These are phyloP conservation scores for Rhadina sibilatrix DNA, from an alignment of 2,113 vertebrate species.

Conservation along the genomic window DNA sequence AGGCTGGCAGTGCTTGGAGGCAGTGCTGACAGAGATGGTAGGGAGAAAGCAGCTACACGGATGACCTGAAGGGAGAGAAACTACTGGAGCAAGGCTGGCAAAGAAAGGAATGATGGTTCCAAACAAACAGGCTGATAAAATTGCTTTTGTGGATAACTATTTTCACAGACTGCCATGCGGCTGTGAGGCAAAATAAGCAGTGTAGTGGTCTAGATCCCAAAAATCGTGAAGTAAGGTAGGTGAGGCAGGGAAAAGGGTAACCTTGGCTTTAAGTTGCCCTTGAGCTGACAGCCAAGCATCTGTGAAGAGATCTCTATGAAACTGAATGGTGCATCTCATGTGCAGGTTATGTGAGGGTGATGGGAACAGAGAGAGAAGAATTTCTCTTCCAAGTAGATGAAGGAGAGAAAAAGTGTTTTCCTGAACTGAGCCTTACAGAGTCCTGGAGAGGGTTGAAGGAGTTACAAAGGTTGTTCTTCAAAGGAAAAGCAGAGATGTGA, in stretches of 20 bases:
- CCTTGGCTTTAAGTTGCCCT: not conserved
- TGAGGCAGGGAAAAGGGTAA: not conserved
- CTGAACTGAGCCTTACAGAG: not conserved
- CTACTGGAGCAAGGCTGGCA: not conserved
- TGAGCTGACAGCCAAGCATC: not conserved
- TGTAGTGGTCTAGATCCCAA: not conserved
- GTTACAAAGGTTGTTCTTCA: not conserved
- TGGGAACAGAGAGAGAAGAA: not conserved
- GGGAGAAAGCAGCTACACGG: not conserved
- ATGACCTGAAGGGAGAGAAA: not conserved
- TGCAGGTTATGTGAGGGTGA: not conserved
- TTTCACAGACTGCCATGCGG: not conserved
- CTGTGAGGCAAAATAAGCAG: not conserved
- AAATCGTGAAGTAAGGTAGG: not conserved
- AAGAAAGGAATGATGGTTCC: not conserved
- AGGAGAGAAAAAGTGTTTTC: not conserved
- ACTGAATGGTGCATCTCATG: not conserved
- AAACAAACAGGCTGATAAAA: not conserved
- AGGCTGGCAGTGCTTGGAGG: not conserved
- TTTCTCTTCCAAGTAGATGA: not conserved
- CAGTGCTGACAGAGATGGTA: not conserved
- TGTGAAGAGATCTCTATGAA: not conserved
- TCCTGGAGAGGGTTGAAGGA: fast-evolving
- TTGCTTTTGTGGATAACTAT: not conserved
- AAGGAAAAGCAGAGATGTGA: not conserved